Conservation (phyloP, 2,888 invertebrate genomes). For the Pyrrhia umbra region DNA sequence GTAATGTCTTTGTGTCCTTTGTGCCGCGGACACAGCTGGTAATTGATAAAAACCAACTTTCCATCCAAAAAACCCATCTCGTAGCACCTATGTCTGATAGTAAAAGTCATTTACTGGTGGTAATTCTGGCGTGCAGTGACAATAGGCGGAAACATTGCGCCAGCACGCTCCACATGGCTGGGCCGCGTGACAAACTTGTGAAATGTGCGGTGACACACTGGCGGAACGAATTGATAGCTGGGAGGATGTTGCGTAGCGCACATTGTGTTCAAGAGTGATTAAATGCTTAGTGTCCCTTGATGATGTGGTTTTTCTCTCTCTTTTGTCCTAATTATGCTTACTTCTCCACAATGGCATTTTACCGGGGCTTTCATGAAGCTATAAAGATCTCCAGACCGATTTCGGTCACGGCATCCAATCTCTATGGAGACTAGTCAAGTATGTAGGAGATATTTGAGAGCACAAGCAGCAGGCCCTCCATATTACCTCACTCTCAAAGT, state of each 20-base stretch:
- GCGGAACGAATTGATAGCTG: conserved; percentile 46
- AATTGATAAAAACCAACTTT: background rate
- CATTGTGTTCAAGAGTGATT: conserved; percentile 1
- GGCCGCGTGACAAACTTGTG: conserved; percentile 77
- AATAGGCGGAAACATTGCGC: conserved; percentile 75
- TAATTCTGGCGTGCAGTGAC: conserved; percentile 57
- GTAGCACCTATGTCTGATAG: conserved; percentile 2
- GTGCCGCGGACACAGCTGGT: too few relatives aligned
- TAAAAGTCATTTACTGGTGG: conserved; percentile 43
- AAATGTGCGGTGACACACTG: conserved; percentile 61
- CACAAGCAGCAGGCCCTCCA: too few relatives aligned
- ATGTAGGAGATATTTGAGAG: too few relatives aligned
- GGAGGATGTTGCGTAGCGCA: conserved; percentile 23
- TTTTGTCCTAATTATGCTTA: too few relatives aligned
- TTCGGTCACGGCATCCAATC: too few relatives aligned
- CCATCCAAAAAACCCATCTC: background rate
- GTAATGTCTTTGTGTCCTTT: too few relatives aligned
- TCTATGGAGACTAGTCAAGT: too few relatives aligned
- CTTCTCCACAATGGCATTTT: too few relatives aligned
- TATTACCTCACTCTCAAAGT: too few relatives aligned
- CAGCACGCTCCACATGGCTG: conserved; percentile 71
- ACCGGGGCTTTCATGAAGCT: too few relatives aligned
- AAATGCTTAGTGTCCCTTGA: background rate
- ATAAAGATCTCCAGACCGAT: too few relatives aligned
- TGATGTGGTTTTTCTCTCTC: background rate